Conservation (phyloP, 2,113 vertebrate species). For the Tachuris rubrigastra region DNA sequence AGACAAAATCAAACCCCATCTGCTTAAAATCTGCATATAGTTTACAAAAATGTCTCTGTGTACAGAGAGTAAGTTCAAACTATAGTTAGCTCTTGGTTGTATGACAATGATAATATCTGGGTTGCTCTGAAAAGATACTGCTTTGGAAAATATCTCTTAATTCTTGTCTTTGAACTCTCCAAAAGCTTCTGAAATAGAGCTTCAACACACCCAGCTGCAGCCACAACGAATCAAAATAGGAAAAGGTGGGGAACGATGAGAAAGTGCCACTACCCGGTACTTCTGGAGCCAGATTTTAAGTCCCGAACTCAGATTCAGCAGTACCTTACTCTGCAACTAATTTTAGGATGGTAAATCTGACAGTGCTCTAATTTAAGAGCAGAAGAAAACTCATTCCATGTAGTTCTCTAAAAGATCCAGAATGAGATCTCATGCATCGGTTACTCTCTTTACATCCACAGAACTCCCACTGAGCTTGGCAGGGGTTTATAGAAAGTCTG, state of each 20-base stretch:
- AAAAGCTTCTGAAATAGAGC: slow-evolving; percentile 35
- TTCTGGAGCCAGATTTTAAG: background rate
- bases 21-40: background rate
- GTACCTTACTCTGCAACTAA: background rate
- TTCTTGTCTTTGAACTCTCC: background rate
- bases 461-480: background rate
- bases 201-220: slow-evolving; percentile 56
- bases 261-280: background rate
- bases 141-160: background rate
- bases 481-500: background rate
- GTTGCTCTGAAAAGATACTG: background rate
- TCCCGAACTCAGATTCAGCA: background rate
- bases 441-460: slow-evolving; percentile 8
- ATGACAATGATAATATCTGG: background rate
- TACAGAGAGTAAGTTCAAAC: background rate
- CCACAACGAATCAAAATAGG: slow-evolving; percentile 16
- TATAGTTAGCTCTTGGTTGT: background rate
- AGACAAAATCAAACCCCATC: background rate
- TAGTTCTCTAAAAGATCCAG: background rate
- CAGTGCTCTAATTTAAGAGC: slow-evolving; percentile 11
- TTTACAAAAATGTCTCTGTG: background rate
- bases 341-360: slow-evolving; percentile 12
- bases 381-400: background rate
- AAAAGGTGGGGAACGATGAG: background rate
- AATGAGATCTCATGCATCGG: slow-evolving; percentile 5